phyloP scores from a whole-genome alignment of 2,888 invertebrate species.

The Psococerastis gibbosa region DNA sequence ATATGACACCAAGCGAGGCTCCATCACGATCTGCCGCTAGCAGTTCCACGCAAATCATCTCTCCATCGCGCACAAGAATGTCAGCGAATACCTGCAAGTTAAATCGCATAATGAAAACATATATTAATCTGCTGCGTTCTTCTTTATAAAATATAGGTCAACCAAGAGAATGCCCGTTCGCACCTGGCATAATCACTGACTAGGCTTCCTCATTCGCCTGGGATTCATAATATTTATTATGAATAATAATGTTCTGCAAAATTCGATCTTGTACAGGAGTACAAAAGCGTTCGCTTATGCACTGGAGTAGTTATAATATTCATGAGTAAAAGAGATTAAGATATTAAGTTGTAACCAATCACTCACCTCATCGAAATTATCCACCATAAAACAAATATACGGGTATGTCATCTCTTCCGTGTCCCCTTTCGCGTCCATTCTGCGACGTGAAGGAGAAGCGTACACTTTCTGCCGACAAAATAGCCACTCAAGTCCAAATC shows the following conservation, averaged over 20 bases:
- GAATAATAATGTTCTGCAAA: no score
- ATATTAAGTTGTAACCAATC: no score
- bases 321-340: no score
- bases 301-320: not conserved
- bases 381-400: constrained; percentile 97
- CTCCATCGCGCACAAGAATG: constrained; percentile 90
- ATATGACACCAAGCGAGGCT: constrained; percentile 79
- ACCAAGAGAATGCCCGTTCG: no score
- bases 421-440: constrained; percentile 97
- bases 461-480: constrained; percentile 83
- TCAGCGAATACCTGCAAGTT: constrained; percentile 72
- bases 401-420: constrained; percentile 98
- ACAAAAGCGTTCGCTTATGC: not conserved
- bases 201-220: no score
- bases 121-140: no score
- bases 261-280: no score
- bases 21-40: constrained; percentile 80
- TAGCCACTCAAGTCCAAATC: no score
- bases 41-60: constrained; percentile 97
- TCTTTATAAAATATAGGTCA: no score
- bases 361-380: constrained; percentile 90
- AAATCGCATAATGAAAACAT: no score
- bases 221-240: no score
- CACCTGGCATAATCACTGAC: no score
- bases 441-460: constrained; percentile 87